Evolutionary conservation across 2,888 invertebrate species (phyloP), one percentile per base, ranked within the genome.

Genomic region (Drosophila robusta): DNA sequence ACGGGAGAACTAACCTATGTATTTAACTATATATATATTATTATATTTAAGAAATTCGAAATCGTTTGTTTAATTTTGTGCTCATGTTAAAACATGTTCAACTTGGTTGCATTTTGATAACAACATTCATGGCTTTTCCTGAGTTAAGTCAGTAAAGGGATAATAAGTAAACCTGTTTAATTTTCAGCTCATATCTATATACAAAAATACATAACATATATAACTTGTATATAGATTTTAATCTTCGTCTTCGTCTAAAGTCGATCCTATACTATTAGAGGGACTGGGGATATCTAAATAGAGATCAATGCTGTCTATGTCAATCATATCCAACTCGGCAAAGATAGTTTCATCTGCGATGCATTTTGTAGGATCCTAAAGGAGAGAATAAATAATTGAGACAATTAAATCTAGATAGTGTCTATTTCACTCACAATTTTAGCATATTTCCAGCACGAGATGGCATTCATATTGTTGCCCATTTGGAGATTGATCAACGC

Each of bases 371-470:
- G 80, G 74, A 58, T 90, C 73, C 79, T 88, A 18, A 12, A 45
- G 1, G 29, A 8, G 12, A 12, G 47, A 1, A 38, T 46, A 9
- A 3, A 18, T 22, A 9, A 29, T 29, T 29, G 29, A 9, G 29
- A 29, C 9, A 29, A 9, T 29, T 9, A 29, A 29, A 29, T 29
- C 9, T 2, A 8, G 3, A 29, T 29, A 29, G 22, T 7, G 7
- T 26, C 6, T 7, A 22, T 4, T 8, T 5, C 11, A 45, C 82
- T 70, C 51, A 89, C 89, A 62, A 77, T 56, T 63, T 71, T 78
- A 0, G 90, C 87, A 57, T 91, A 89, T 71, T 89, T 90, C 90
- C 90, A 90, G 57, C 87, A 90, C 18, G 83, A 77, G 7, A 90
- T 38, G 0, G 90, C 90, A 52, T 80, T 82, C 32, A 71, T 71